Evolutionary conservation across 2,888 invertebrate species (phyloP).

Genomic region (Tachina grossa): DNA sequence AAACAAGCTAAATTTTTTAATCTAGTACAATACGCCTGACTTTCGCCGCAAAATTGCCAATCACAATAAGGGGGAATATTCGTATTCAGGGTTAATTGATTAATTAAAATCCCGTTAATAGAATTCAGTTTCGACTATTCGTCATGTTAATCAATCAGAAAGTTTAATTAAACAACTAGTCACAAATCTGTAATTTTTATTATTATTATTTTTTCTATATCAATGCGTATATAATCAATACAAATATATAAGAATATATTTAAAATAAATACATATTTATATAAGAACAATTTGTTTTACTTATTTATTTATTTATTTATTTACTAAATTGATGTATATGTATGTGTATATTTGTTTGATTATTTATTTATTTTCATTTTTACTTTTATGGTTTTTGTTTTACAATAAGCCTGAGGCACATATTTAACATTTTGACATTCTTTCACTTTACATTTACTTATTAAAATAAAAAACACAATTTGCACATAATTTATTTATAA

Average conservation of each 20-base stretch:
- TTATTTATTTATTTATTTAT: conserved; percentile 44
- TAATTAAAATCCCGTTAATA: too few relatives aligned
- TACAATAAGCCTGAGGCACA: conserved; percentile 81
- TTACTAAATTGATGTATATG: conserved; percentile 51
- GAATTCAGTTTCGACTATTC: not conserved
- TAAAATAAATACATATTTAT: conserved; percentile 67
- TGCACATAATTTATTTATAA: conserved; percentile 29
- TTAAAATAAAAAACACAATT: conserved; percentile 46
- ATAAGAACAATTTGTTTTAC: conserved; percentile 67
- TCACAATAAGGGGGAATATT: too few relatives aligned
- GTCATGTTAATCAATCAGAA: not conserved
- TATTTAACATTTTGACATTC: conserved; percentile 70
- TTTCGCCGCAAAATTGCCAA: too few relatives aligned
- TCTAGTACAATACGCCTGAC: too few relatives aligned
- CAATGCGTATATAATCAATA: conserved; percentile 54
- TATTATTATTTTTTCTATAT: conserved; percentile 49
- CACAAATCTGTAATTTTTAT: conserved; percentile 23
- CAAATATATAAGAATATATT: conserved; percentile 73
- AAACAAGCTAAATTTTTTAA: too few relatives aligned
- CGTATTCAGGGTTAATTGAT: too few relatives aligned
- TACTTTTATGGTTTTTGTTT: conserved; percentile 75
- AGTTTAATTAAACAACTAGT: conserved; percentile 41
- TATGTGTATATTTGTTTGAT: conserved; percentile 27
- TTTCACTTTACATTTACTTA: conserved; percentile 63
- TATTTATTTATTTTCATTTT: conserved; percentile 24